Base-by-base conservation (phyloP, 1,140 invertebrate genomes). In the Drosophila mayri region DNA sequence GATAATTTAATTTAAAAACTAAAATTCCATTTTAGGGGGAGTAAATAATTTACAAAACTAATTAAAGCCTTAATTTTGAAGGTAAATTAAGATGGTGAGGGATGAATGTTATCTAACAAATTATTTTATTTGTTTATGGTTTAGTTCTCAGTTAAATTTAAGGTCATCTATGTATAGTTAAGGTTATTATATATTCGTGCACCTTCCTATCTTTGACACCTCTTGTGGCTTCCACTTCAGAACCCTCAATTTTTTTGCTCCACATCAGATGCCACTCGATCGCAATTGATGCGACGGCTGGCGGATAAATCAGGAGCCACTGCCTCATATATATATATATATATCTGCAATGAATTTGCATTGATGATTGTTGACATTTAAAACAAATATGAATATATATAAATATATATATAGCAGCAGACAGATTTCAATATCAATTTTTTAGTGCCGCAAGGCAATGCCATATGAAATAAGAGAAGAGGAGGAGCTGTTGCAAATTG, bases 341-440 rank as follows among this genome's bases (percentile, higher is more conserved):
- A 65, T 72, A 72, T 81, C 84, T 88, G 66, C 65, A 71, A 63
- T 74, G 75, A 62, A 90, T 90, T 85, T 79, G 66, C 73, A 85
- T 88, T 90, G 84, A 90, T 88, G 84, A 90, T 85, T 88, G 81
- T 88, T 90, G 85, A 90, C 85, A 85, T 85, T 90, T 67, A 79
- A 79, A 78, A 76, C 63, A 90, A 88, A 90, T 81, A 90, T 90
- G 67, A 85, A 88, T 81, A 71, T 81, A 75, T 22, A 44, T 5
- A 20, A 0, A 49, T 0, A 14, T 12, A 16, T 16, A 20, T 60
- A 59, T 58, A 41, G 22, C 41, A 73, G 66, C 70, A 62, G 81
- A 47, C 71, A 58, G 57, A 57, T 72, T 84, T 76, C 63, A 47
- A 41, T 47, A 40, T 40, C 30, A 22, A 40, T 46, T 35, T 58